Conservation (phyloP, 2,113 vertebrate species). For the Xenus cinereus region DNA sequence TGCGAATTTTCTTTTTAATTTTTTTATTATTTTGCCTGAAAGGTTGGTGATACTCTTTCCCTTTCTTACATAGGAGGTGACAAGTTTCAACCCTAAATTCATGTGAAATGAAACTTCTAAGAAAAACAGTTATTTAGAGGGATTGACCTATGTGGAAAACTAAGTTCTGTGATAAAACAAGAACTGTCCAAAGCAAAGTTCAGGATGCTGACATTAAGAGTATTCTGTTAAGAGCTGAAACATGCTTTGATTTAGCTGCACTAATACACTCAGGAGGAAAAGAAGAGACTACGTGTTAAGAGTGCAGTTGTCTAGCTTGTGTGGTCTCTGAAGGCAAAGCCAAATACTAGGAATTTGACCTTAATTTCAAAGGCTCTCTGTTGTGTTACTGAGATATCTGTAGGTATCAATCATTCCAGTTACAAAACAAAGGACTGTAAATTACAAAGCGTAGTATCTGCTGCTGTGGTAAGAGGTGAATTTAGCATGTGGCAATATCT, state of each 20-base stretch:
- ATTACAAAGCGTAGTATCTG: neutral
- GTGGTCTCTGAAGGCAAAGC: neutral
- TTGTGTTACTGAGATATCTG: neutral
- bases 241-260: neutral
- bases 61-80: neutral
- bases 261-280: neutral
- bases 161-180: neutral
- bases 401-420: neutral
- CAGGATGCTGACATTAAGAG: neutral
- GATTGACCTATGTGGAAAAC: neutral
- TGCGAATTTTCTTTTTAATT: neutral
- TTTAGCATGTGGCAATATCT: neutral
- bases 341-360: neutral
- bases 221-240: neutral
- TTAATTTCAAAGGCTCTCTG: neutral
- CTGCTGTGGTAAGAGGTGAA: neutral
- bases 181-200: neutral
- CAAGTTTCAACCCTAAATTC: neutral
- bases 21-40: neutral
- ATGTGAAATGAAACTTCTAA: neutral
- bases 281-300: neutral
- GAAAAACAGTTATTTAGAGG: neutral
- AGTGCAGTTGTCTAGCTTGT: neutral
- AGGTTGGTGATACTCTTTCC: neutral
- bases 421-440: neutral